Conservation (phyloP, 2,113 vertebrate species). For the Trinectes maculatus region DNA sequence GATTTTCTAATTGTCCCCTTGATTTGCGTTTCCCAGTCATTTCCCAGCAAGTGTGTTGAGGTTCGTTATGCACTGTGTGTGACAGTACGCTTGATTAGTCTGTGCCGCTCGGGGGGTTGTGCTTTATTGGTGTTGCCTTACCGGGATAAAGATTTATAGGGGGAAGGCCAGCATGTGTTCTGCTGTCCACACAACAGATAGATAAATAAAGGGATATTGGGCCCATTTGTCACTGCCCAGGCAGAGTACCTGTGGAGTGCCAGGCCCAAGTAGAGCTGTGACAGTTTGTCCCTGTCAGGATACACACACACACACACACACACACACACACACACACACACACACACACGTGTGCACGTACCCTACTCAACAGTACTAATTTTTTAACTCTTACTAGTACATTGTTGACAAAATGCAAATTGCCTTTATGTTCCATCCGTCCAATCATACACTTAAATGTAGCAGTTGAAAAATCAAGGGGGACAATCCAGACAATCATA, state of each 20-base stretch:
- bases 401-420: too few relatives aligned
- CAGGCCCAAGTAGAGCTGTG: slow-evolving; percentile 47
- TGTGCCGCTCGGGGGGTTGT: slow-evolving; percentile 47
- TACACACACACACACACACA: too few relatives aligned
- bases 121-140: slow-evolving; percentile 69
- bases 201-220: slow-evolving; percentile 77
- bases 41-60: slow-evolving; percentile 42
- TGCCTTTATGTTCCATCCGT: too few relatives aligned
- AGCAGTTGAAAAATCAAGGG: too few relatives aligned
- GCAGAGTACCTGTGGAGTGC: slow-evolving; percentile 58
- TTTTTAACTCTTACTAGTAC: too few relatives aligned
- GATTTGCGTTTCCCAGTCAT: slow-evolving; percentile 38
- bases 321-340: too few relatives aligned
- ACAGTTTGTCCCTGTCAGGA: slow-evolving; percentile 52
- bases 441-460: too few relatives aligned
- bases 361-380: too few relatives aligned
- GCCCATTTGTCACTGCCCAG: slow-evolving; percentile 71
- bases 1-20: slow-evolving; percentile 52
- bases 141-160: slow-evolving; percentile 79
- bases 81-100: slow-evolving; percentile 52
- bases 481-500: too few relatives aligned
- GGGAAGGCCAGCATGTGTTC: slow-evolving; percentile 54
- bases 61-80: slow-evolving; percentile 28
- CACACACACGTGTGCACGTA: too few relatives aligned
- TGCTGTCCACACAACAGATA: slow-evolving; percentile 60